Base-by-base conservation (phyloP, 1,140 invertebrate species). In the Lepidurus couesii region DNA sequence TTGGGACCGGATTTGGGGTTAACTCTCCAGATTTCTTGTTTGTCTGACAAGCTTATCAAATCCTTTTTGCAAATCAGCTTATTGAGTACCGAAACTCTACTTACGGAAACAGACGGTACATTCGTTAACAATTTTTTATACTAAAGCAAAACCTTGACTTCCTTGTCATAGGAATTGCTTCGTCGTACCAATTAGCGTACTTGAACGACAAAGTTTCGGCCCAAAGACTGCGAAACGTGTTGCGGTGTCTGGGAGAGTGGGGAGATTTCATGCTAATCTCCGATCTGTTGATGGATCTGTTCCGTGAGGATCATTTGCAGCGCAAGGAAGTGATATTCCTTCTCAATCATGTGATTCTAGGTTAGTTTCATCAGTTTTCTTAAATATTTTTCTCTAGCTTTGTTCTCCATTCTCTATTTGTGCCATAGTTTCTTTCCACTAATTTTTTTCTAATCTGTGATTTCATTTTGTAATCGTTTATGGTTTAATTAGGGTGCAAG, bases 281-380 rank as follows among this genome's bases (percentile, higher is more conserved):
- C n/a, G 53, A 65, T 65, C 6, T 65, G n/a, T 21, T 65, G 6
- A 9, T 65, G 6, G 53, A 65, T 65, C 13, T 65, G 4, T 65
- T 65, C 21, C 53, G 53, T 1, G 16, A 65, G 21, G 21, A 65
- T 65, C 16, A 13, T 1, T 65, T 65, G n/a, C 53, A 65, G 53
- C 53, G 13, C 3, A 65, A 65, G n/a, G 53, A 65, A 65, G 13
- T 21, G 16, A 65, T 65, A n/a, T 65, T 65, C 53, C 53, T 65
- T 65, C 13, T 65, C 16, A 65, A 21, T 65, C 53, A 65, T 21
- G n/a, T 65, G 53, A 65, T 65, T 65, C n/a, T 65, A 65, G 53
- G 53, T 65, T n/a, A 10, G 6, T 65, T 65, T 1, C 16, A 65
- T 65, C 8, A 65, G 6, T n/a, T 16, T 7, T 65, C 7, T 65